These are phyloP conservation scores for Rhynchomys soricoides DNA, from an alignment of 2,113 vertebrate species.

Conservation along the genomic window DNA sequence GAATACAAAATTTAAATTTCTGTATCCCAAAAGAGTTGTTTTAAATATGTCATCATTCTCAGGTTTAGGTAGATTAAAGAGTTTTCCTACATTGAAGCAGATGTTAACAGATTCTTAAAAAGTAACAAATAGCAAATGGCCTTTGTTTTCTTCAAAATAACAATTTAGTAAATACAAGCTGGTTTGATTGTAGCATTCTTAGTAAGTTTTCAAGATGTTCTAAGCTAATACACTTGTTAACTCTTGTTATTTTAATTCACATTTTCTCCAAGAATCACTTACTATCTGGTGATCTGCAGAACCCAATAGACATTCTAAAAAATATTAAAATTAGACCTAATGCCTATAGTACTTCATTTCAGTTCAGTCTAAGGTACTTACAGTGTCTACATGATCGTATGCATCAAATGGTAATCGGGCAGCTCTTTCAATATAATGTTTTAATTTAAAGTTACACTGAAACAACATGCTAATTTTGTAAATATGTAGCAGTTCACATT, in stretches of 20 bases:
- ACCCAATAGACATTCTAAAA: neutral
- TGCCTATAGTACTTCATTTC: constrained; percentile 62
- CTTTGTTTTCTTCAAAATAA: constrained; percentile 65
- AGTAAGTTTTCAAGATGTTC: constrained; percentile 52
- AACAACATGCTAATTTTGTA: constrained; percentile 62
- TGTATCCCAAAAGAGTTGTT: constrained; percentile 70
- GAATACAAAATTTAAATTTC: constrained; percentile 71
- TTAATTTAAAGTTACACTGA: constrained; percentile 58
- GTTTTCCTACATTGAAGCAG: constrained; percentile 58
- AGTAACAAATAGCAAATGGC: constrained; percentile 63
- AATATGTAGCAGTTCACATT: constrained; percentile 63
- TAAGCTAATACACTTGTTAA: constrained; percentile 1
- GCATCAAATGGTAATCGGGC: constrained; percentile 63
- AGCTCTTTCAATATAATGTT: constrained; percentile 72
- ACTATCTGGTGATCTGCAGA: neutral
- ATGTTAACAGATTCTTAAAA: constrained; percentile 29
- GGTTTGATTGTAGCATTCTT: constrained; percentile 21
- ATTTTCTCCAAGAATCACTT: constrained; percentile 33
- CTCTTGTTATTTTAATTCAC: neutral
- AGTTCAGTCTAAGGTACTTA: constrained; percentile 17
- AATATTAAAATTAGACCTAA: constrained; percentile 3
- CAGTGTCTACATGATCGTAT: constrained; percentile 63
- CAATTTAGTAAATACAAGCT: constrained; percentile 54
- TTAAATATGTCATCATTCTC: constrained; percentile 57
- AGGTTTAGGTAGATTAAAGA: constrained; percentile 56